These are phyloP conservation scores for Gymnocephalus cernua DNA, from an alignment of 2,113 vertebrate species.

Conservation along the genomic window DNA sequence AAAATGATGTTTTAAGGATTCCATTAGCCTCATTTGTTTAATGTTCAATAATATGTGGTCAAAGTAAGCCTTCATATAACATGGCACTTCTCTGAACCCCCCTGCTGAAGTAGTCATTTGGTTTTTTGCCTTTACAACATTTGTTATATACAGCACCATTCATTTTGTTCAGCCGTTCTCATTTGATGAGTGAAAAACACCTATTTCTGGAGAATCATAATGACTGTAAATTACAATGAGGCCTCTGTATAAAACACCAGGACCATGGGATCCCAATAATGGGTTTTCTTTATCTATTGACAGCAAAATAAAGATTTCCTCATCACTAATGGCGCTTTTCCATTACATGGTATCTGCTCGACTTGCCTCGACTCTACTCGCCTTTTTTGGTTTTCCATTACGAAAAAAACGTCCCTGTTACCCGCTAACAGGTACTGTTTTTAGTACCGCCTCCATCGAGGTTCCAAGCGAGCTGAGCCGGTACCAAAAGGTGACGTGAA, in stretches of 20 bases:
- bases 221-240: conserved; percentile 9
- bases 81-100: not conserved
- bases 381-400: too few relatives aligned
- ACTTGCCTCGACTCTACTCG: too few relatives aligned
- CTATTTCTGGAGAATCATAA: not conserved
- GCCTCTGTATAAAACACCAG: conserved; percentile 4
- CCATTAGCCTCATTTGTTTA: conserved; percentile 33
- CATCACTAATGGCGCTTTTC: too few relatives aligned
- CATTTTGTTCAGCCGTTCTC: conserved; percentile 3
- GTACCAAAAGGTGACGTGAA: too few relatives aligned
- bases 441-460: too few relatives aligned
- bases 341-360: too few relatives aligned
- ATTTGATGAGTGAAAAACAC: not conserved
- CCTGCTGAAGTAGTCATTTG: not conserved
- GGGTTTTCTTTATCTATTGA: conserved; percentile 25
- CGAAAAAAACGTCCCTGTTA: too few relatives aligned
- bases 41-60: conserved; percentile 14
- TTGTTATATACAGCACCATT: not conserved
- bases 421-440: too few relatives aligned
- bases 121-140: conserved; percentile 7
- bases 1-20: conserved; percentile 38
- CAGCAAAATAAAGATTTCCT: conserved; percentile 13
- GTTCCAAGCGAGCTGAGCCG: too few relatives aligned
- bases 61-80: not conserved
- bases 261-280: conserved; percentile 1